These are phyloP conservation scores for Parauchenoglanis punctatus DNA, from an alignment of 2,797 vertebrate genomes.

Conservation along the genomic window DNA sequence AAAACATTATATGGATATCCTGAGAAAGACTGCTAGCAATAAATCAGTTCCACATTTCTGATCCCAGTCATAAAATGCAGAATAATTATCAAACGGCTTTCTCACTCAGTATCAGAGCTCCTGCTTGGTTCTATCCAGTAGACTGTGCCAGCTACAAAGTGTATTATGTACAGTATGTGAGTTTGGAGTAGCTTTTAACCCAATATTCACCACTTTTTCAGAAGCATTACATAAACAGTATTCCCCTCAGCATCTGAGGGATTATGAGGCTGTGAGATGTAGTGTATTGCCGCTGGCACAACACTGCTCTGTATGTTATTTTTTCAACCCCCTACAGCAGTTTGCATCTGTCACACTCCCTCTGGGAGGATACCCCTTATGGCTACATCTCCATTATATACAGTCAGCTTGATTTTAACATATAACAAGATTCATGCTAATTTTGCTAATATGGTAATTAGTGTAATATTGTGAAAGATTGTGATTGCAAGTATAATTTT, in stretches of 20 bases:
- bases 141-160: background rate
- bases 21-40: background rate
- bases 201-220: conserved; percentile 42
- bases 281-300: conserved; percentile 20
- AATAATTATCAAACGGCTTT: background rate
- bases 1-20: background rate
- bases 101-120: background rate
- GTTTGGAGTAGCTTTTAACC: conserved; percentile 14
- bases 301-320: conserved; percentile 51
- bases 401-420: conserved; percentile 54
- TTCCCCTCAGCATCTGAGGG: background rate
- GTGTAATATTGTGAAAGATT: background rate
- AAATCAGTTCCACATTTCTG: background rate
- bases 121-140: background rate
- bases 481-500: background rate
- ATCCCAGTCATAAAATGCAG: background rate
- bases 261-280: background rate
- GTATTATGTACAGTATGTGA: background rate
- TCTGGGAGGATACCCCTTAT: conserved; percentile 61
- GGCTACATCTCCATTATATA: conserved; percentile 65
- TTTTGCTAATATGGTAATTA: background rate
- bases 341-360: conserved; percentile 52
- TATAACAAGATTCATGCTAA: conserved; percentile 1
- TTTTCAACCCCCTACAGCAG: conserved; percentile 28
- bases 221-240: conserved; percentile 26